phyloP scores from a whole-genome alignment of 30 jellyfish, hydroid and myxozoan species.

The Cassiopea andromeda region DNA sequence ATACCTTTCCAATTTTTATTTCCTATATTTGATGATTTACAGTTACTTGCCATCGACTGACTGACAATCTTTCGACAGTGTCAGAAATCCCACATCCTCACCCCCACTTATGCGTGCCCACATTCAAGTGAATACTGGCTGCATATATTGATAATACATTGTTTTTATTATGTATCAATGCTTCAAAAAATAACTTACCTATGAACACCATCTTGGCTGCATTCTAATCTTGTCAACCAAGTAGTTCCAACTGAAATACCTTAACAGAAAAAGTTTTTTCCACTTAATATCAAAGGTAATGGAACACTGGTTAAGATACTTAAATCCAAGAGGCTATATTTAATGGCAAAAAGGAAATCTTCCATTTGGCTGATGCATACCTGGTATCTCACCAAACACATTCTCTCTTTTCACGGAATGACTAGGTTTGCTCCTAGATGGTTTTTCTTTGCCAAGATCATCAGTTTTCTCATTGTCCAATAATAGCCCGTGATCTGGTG shows the following conservation, averaged over 20 bases:
- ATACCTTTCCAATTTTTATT: too few species aligned
- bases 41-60: too few species aligned
- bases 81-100: too few species aligned
- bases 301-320: too few species aligned
- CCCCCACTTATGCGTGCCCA: too few species aligned
- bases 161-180: too few species aligned
- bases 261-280: neutral
- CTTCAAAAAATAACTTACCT: conserved; percentile 54
- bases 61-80: too few species aligned
- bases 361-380: conserved; percentile 2
- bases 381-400: conserved; percentile 52
- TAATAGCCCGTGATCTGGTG: conserved; percentile 32
- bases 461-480: conserved; percentile 2
- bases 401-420: conserved; percentile 47
- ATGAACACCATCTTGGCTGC: conserved; percentile 92
- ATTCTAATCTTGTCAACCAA: conserved; percentile 79
- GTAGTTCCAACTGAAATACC: conserved; percentile 83
- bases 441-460: conserved; percentile 7
- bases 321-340: too few species aligned
- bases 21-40: too few species aligned
- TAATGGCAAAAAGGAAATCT: neutral
- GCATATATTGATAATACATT: too few species aligned
- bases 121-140: too few species aligned
- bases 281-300: neutral
- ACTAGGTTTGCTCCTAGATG: conserved; percentile 9